Percentiles rank a stretch among this genome's conserved stretches.
These are phyloP conservation scores for Homalodisca vitripennis DNA, from an alignment of 1,140 invertebrate genomes.

Conservation along the genomic window DNA sequence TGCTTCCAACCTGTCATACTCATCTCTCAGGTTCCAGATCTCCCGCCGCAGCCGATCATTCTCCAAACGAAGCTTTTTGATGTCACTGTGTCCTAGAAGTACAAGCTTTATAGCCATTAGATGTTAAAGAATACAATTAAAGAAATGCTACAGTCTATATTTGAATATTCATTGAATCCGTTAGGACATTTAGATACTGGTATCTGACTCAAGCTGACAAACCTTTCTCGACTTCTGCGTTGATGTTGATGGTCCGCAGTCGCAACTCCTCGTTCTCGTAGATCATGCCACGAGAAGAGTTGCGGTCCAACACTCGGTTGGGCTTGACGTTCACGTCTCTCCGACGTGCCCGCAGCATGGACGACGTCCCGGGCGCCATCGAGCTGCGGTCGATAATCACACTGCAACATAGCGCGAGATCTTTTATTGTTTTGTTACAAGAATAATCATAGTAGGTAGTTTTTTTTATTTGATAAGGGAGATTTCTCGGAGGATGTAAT, in stretches of 20 bases:
- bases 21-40: slow-evolving; percentile 82
- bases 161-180: too few species aligned
- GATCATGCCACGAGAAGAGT: slow-evolving; percentile 81
- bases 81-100: slow-evolving; percentile 53
- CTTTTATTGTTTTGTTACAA: too few species aligned
- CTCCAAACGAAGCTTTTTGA: slow-evolving; percentile 81
- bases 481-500: too few species aligned
- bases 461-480: too few species aligned
- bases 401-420: slow-evolving; percentile 19
- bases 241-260: slow-evolving; percentile 85
- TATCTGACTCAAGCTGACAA: too few species aligned
- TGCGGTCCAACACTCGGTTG: slow-evolving; percentile 74
- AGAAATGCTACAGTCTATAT: too few species aligned
- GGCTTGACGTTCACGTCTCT: slow-evolving; percentile 71
- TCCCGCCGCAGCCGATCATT: slow-evolving; percentile 83
- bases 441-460: too few species aligned
- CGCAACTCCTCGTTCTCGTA: slow-evolving; percentile 91
- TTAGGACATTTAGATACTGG: too few species aligned
- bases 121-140: too few species aligned
- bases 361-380: slow-evolving; percentile 41
- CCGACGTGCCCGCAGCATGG: slow-evolving; percentile 65
- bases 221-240: slow-evolving; percentile 90
- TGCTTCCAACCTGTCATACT: slow-evolving; percentile 81
- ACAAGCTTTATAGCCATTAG: too few species aligned
- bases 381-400: slow-evolving; percentile 23